These are phyloP conservation scores for Spisula solida DNA, from an alignment of 2,888 invertebrate species.

Conservation along the genomic window DNA sequence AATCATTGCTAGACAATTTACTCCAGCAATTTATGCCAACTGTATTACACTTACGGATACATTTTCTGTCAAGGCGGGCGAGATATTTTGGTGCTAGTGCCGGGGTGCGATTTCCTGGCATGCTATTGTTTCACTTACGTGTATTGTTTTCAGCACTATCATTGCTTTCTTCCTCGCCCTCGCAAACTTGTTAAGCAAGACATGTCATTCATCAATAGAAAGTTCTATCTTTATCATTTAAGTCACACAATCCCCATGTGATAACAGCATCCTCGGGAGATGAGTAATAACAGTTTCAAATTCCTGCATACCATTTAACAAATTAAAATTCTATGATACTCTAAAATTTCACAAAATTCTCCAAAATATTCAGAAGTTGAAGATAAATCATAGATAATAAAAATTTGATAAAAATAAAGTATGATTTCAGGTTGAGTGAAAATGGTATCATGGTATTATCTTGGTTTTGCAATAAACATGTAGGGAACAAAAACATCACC, in stretches of 20 bases:
- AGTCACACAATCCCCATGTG: neutral
- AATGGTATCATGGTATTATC: neutral
- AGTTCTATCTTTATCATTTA: neutral
- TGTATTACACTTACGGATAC: neutral
- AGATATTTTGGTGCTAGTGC: neutral
- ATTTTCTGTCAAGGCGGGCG: neutral
- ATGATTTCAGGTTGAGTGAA: slow-evolving; percentile 13
- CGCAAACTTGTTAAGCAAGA: neutral
- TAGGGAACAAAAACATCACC: neutral
- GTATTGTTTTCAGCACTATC: neutral
- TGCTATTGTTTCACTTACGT: slow-evolving; percentile 8
- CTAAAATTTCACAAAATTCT: neutral
- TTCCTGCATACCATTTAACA: neutral
- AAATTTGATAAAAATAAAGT: neutral
- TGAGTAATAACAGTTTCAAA: slow-evolving; percentile 1
- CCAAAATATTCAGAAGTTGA: neutral
- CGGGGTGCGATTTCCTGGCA: neutral
- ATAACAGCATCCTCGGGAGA: neutral
- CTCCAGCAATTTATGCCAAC: neutral
- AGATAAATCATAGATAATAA: neutral
- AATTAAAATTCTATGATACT: neutral
- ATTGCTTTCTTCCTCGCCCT: neutral
- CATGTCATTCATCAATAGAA: neutral
- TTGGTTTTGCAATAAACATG: neutral
- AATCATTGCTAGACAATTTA: neutral